phyloP scores from a whole-genome alignment of 2,113 vertebrate genomes.

The Epinephelus moara region DNA sequence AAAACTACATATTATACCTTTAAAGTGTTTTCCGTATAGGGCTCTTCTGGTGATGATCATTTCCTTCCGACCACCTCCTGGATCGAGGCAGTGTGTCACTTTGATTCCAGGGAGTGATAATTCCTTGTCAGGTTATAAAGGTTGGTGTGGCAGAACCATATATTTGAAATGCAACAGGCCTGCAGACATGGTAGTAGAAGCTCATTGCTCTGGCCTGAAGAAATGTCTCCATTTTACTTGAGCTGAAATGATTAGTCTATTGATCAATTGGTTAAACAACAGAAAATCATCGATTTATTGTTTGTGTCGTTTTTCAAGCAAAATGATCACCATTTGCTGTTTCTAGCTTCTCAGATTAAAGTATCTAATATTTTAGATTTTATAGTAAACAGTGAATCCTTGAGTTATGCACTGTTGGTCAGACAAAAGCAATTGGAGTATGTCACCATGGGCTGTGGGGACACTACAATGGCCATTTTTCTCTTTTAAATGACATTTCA shows the following conservation, averaged over 20 bases:
- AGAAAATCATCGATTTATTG: neutral
- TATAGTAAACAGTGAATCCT: no score
- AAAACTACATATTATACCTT: no score
- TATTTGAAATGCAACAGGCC: conserved; percentile 1
- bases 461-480: neutral
- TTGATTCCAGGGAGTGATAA: conserved; percentile 8
- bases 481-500: neutral
- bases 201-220: neutral
- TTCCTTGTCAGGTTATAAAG: conserved; percentile 22
- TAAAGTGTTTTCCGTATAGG: neutral
- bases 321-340: neutral
- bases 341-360: neutral
- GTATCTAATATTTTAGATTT: neutral
- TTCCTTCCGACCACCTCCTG: neutral
- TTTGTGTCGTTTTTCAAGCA: neutral
- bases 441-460: neutral
- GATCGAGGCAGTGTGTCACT: neutral
- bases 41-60: conserved; percentile 11
- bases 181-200: neutral
- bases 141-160: conserved; percentile 8
- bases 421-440: neutral
- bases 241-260: neutral
- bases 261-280: neutral
- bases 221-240: neutral
- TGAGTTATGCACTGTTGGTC: neutral